A percentile compares a stretch with the other conserved stretches of the same genome.
These are phyloP conservation scores for Neodiprion lecontei DNA, from an alignment of 1,140 invertebrate genomes.

Conservation along the genomic window DNA sequence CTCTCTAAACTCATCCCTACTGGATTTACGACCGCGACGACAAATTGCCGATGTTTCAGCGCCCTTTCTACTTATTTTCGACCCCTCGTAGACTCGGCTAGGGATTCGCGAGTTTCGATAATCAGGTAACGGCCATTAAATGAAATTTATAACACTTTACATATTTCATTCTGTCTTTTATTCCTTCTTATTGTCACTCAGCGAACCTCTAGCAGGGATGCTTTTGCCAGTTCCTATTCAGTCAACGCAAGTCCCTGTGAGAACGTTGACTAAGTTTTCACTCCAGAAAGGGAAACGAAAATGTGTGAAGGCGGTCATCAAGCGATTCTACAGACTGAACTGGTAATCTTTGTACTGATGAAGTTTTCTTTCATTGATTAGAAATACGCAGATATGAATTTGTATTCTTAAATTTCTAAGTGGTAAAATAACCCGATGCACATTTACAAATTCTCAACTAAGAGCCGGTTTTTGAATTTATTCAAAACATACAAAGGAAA, in stretches of 20 bases:
- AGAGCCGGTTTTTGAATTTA: too few relatives aligned
- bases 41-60: too few relatives aligned
- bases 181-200: not conserved
- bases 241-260: conserved; percentile 34
- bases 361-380: conserved; percentile 1
- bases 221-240: conserved; percentile 38
- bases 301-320: conserved; percentile 73
- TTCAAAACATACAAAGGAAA: too few relatives aligned
- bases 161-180: too few relatives aligned
- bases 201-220: conserved; percentile 33
- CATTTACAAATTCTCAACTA: too few relatives aligned
- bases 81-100: too few relatives aligned
- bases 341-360: conserved; percentile 62
- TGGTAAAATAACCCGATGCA: too few relatives aligned
- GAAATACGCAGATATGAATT: not conserved
- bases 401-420: not conserved
- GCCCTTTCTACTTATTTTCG: too few relatives aligned
- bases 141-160: too few relatives aligned
- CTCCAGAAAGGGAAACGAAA: conserved; percentile 76
- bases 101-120: not conserved
- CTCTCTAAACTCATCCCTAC: not conserved
- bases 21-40: too few relatives aligned
- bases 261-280: conserved; percentile 77
- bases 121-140: not conserved
- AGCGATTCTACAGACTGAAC: conserved; percentile 80